Conservation (phyloP, 2,797 vertebrate genomes). For the Botia kubotai region DNA sequence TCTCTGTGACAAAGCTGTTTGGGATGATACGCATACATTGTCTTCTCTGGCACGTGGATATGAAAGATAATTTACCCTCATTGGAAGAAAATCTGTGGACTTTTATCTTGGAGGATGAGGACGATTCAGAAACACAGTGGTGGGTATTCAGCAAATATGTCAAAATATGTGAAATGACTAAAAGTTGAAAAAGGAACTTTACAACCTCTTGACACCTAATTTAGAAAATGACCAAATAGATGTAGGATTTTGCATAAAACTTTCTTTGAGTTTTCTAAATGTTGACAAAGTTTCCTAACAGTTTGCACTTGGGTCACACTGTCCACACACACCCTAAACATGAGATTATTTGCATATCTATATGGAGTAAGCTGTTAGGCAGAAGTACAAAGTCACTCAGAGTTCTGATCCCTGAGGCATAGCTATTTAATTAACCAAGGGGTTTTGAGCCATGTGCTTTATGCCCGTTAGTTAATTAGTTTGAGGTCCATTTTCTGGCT, state of each 20-base stretch:
- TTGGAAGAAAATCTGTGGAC: not conserved
- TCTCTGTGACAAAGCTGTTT: not conserved
- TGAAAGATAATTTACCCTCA: not conserved
- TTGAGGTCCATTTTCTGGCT: conserved; percentile 7
- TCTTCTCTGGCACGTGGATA: not conserved
- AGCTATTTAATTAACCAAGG: conserved; percentile 24
- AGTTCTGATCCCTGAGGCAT: conserved; percentile 6
- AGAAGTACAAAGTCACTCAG: not conserved
- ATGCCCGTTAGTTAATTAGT: conserved; percentile 10
- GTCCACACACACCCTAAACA: not conserved
- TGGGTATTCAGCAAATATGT: not conserved
- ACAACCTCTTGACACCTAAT: not conserved
- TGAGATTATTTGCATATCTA: not conserved
- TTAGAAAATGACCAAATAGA: not conserved
- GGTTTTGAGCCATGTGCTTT: conserved; percentile 1
- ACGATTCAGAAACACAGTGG: not conserved
- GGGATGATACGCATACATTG: not conserved
- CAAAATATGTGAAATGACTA: not conserved
- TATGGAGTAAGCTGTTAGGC: not conserved
- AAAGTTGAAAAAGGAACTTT: not conserved
- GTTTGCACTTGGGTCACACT: not conserved
- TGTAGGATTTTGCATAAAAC: not conserved
- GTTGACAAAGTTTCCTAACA: not conserved
- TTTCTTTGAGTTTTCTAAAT: not conserved
- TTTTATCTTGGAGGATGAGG: not conserved